These are phyloP conservation scores for Wasmannia auropunctata DNA, from an alignment of 1,140 invertebrate species.

Conservation along the genomic window DNA sequence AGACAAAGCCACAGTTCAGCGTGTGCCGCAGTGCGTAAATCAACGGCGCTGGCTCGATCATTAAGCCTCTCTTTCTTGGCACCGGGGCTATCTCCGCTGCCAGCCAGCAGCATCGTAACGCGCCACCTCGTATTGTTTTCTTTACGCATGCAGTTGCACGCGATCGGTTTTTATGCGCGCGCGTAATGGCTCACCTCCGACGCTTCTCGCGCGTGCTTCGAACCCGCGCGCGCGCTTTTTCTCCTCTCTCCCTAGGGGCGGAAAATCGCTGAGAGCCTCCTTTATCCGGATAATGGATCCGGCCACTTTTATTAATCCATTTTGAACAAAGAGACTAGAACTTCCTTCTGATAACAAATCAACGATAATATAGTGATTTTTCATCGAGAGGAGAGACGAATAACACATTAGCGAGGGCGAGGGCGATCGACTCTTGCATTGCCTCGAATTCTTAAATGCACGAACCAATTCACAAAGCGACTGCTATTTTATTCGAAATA, in stretches of 20 bases:
- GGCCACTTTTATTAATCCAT: constrained; percentile 5
- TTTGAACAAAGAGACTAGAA: background rate
- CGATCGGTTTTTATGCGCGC: constrained; percentile 37
- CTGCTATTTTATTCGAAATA: background rate
- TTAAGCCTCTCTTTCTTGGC: constrained; percentile 63
- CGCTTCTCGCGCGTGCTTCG: constrained; percentile 3
- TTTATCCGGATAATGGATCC: background rate
- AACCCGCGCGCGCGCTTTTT: background rate
- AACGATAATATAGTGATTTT: background rate
- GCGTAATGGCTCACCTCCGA: constrained; percentile 24
- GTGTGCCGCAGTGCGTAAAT: constrained; percentile 74
- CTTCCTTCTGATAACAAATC: background rate
- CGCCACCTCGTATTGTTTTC: constrained; percentile 37
- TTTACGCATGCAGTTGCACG: constrained; percentile 19
- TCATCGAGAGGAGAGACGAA: background rate
- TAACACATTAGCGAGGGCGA: background rate
- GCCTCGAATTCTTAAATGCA: background rate
- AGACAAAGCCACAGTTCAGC: constrained; percentile 71
- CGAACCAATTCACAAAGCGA: background rate
- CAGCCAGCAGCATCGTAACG: constrained; percentile 30
- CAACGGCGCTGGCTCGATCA: constrained; percentile 66
- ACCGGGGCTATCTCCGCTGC: constrained; percentile 1
- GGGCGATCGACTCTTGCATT: background rate
- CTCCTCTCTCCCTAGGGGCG: background rate
- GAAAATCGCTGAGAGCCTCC: background rate